These are phyloP conservation scores for Nephrotoma appendiculata DNA, from an alignment of 2,888 invertebrate genomes.

Conservation along the genomic window DNA sequence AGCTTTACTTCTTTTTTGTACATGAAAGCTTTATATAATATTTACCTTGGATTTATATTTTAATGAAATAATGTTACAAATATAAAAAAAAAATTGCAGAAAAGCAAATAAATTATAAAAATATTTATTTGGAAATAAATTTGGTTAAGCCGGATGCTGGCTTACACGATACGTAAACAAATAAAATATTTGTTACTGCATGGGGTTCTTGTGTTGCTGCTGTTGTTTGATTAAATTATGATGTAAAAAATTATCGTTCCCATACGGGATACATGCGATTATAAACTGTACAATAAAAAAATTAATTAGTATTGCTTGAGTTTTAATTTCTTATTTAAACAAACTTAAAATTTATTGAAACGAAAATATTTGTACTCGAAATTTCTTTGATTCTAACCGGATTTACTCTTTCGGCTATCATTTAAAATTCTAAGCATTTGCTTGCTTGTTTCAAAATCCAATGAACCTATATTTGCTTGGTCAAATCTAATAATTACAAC, in stretches of 20 bases:
- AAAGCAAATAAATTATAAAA: not conserved
- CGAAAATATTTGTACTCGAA: not conserved
- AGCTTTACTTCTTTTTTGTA: not conserved
- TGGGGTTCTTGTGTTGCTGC: not conserved
- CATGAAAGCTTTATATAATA: not conserved
- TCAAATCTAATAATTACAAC: too few species aligned
- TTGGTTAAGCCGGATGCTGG: not conserved
- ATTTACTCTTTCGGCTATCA: too few species aligned
- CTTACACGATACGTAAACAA: not conserved
- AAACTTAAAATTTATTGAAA: not conserved
- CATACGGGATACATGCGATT: not conserved
- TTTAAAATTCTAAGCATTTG: too few species aligned
- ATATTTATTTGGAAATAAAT: not conserved
- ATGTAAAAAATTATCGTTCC: not conserved
- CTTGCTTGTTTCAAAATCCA: too few species aligned
- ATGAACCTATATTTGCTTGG: too few species aligned
- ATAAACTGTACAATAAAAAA: not conserved
- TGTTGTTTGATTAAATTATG: not conserved
- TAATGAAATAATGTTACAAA: not conserved
- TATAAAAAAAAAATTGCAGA: not conserved
- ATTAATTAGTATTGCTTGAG: not conserved
- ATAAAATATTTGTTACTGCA: not conserved
- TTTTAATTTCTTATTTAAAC: not conserved
- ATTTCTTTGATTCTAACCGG: too few species aligned
- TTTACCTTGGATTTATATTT: not conserved